A percentile compares a stretch with the other conserved stretches of the same genome.
Conservation (phyloP, 2,113 vertebrate species). For the Corythoichthys haematopterus region DNA sequence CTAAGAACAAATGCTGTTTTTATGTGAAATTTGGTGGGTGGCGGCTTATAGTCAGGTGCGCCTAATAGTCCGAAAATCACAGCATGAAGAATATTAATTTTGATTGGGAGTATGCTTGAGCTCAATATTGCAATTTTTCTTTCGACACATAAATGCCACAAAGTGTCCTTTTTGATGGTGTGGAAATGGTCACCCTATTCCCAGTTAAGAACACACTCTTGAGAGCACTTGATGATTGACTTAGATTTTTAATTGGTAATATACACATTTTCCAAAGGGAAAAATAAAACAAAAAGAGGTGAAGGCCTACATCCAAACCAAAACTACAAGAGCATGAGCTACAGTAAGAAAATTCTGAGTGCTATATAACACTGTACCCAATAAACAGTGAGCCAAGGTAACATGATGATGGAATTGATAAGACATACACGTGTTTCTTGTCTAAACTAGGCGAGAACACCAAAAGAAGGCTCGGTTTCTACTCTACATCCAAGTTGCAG, state of each 20-base stretch:
- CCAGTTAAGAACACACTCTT: conserved; percentile 7
- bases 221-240: conserved; percentile 39
- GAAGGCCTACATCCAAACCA: conserved; percentile 65
- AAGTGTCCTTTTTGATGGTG: no score
- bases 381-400: conserved; percentile 66
- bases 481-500: conserved; percentile 41
- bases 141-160: no score
- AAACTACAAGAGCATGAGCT: conserved; percentile 67
- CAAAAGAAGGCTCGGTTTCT: conserved; percentile 53
- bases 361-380: conserved; percentile 65
- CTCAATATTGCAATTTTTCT: no score
- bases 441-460: conserved; percentile 55
- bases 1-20: no score
- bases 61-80: no score
- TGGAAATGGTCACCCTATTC: not conserved
- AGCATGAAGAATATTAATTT: no score
- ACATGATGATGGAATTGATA: conserved; percentile 61
- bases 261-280: conserved; percentile 67
- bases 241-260: conserved; percentile 74
- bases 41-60: no score
- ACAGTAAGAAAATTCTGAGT: conserved; percentile 62
- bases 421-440: conserved; percentile 64
- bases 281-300: conserved; percentile 66
- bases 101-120: no score
- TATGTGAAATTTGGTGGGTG: no score